Conservation (phyloP, 1,140 invertebrate species). For the Trichonephila clavipes region DNA sequence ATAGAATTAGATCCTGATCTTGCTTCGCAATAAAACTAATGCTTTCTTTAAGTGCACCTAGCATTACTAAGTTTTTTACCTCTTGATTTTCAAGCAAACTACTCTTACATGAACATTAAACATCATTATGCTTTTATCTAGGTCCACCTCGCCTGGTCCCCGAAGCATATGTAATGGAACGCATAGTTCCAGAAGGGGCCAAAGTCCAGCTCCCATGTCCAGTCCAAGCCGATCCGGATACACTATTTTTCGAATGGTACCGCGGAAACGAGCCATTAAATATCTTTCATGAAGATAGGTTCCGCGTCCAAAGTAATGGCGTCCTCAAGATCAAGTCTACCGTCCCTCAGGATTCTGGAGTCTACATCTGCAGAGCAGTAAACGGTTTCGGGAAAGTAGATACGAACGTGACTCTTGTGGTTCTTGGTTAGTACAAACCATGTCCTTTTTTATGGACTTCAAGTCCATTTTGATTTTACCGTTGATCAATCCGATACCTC, state of each 20-base stretch:
- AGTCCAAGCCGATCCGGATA: slow-evolving; percentile 72
- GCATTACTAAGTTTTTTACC: background rate
- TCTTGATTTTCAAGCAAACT: background rate
- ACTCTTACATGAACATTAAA: slow-evolving; percentile 11
- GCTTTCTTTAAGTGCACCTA: background rate
- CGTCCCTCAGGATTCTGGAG: slow-evolving; percentile 80
- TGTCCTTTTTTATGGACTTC: background rate
- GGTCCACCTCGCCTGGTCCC: slow-evolving; percentile 73
- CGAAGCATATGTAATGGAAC: slow-evolving; percentile 51
- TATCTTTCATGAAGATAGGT: slow-evolving; percentile 75
- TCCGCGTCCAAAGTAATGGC: slow-evolving; percentile 76
- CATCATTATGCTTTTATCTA: slow-evolving; percentile 63
- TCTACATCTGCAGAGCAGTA: slow-evolving; percentile 80
- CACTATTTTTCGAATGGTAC: slow-evolving; percentile 76
- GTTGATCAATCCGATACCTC: background rate
- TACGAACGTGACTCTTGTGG: slow-evolving; percentile 74
- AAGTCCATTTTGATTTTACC: background rate
- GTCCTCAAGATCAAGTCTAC: slow-evolving; percentile 80
- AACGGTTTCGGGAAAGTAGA: slow-evolving; percentile 81
- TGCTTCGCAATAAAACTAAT: slow-evolving; percentile 5
- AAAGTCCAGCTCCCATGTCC: slow-evolving; percentile 71
- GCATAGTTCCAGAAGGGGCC: slow-evolving; percentile 70
- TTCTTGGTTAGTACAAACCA: slow-evolving; percentile 73
- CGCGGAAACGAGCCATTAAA: slow-evolving; percentile 74
- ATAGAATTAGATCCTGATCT: background rate